phyloP scores from a whole-genome alignment of 92 coral and sea anemone genomes.

The Isaurus tuberculatus region DNA sequence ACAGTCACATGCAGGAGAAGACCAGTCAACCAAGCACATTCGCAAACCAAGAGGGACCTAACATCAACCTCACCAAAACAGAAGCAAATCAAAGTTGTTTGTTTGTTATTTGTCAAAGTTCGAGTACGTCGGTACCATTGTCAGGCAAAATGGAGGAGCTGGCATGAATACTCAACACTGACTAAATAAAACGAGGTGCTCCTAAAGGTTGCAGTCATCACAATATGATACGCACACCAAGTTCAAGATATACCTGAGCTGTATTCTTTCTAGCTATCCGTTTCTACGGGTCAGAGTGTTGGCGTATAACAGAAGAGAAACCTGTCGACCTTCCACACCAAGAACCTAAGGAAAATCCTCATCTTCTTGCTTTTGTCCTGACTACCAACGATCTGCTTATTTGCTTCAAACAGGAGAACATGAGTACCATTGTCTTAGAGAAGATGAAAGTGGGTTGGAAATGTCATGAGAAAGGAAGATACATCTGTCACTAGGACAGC shows the following conservation, averaged over 20 bases:
- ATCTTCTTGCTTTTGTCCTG: too few species aligned
- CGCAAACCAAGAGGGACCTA: constrained; percentile 18
- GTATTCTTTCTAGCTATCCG: constrained; percentile 39
- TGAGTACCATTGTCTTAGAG: constrained; percentile 32
- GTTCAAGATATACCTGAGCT: constrained; percentile 40
- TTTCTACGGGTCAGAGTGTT: constrained; percentile 32
- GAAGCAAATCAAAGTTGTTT: background rate
- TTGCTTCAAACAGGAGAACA: too few species aligned
- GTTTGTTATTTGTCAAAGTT: background rate
- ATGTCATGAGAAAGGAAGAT: constrained; percentile 32
- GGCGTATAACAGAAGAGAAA: constrained; percentile 34
- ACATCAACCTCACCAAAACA: constrained; percentile 20
- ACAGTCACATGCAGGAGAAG: constrained; percentile 38
- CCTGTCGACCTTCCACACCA: constrained; percentile 33
- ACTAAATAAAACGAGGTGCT: constrained; percentile 37
- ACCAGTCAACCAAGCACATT: constrained; percentile 10
- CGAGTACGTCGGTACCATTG: constrained; percentile 46
- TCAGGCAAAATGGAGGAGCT: background rate
- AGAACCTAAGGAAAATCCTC: constrained; percentile 27
- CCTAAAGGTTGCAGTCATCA: constrained; percentile 32
- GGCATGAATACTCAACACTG: constrained; percentile 24
- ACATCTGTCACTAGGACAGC: background rate
- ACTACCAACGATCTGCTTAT: constrained; percentile 1
- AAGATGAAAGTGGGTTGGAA: constrained; percentile 56
- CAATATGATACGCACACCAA: constrained; percentile 28